Conservation (phyloP, 2,888 invertebrate genomes). For the Conomelus anceps region DNA sequence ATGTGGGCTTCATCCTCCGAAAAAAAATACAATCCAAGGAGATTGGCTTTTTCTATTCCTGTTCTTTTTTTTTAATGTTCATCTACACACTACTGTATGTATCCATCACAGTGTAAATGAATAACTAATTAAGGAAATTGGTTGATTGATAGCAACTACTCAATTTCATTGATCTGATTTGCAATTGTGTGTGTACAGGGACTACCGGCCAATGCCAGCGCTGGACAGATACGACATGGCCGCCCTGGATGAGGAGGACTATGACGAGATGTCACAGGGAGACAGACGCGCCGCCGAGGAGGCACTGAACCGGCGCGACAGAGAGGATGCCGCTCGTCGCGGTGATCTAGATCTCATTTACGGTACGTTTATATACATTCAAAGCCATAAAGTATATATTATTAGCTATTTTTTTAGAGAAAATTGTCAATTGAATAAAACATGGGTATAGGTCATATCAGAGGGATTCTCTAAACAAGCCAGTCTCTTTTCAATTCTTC, state of each 20-base stretch:
- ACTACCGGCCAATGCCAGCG: slow-evolving; percentile 93
- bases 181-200: slow-evolving; percentile 52
- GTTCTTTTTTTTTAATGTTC: no score
- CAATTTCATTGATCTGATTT: not conserved
- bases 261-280: slow-evolving; percentile 76
- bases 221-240: slow-evolving; percentile 88
- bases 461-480: no score
- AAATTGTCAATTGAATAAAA: not conserved
- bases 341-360: slow-evolving; percentile 84
- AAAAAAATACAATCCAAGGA: no score
- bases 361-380: no score
- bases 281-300: slow-evolving; percentile 88
- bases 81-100: no score
- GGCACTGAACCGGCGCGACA: slow-evolving; percentile 77
- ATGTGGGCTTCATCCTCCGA: no score
- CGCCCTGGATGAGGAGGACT: slow-evolving; percentile 71
- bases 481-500: no score
- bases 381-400: not conserved
- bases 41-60: no score
- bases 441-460: no score
- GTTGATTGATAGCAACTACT: not conserved
- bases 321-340: slow-evolving; percentile 61
- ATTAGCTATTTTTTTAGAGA: not conserved
- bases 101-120: no score
- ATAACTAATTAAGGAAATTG: no score